A percentile compares a stretch with the other conserved stretches of the same genome.
These are phyloP conservation scores for Nebria brevicollis DNA, from an alignment of 2,888 invertebrate species.

Conservation along the genomic window DNA sequence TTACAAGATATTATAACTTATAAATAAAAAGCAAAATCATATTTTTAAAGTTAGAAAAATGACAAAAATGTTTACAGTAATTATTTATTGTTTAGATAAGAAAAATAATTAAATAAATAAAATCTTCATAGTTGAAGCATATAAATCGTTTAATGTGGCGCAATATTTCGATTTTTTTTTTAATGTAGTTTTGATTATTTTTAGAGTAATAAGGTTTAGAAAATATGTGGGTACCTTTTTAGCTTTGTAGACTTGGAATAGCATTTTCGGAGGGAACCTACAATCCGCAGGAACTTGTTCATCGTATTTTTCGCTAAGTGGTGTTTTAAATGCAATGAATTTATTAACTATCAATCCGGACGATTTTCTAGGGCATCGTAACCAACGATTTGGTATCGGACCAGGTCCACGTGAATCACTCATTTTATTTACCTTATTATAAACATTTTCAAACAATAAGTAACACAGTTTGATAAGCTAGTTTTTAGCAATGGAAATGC, in stretches of 20 bases:
- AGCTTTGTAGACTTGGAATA: slow-evolving; percentile 81
- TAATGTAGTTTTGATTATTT: background rate
- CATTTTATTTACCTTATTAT: slow-evolving; percentile 23
- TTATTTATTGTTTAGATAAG: background rate
- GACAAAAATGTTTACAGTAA: background rate
- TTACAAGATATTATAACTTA: background rate
- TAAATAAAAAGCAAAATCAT: background rate
- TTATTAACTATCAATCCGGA: slow-evolving; percentile 77
- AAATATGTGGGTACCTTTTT: slow-evolving; percentile 70
- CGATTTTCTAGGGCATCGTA: slow-evolving; percentile 87
- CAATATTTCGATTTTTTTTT: background rate
- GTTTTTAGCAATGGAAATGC: background rate
- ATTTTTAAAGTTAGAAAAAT: background rate
- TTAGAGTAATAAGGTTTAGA: background rate
- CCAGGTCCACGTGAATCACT: slow-evolving; percentile 63
- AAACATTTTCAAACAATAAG: background rate
- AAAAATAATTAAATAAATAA: background rate
- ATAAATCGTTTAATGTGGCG: background rate
- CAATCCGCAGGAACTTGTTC: slow-evolving; percentile 84
- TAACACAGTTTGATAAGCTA: background rate
- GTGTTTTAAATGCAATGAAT: slow-evolving; percentile 96
- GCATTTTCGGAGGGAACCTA: slow-evolving; percentile 88
- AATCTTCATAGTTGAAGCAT: slow-evolving; percentile 13
- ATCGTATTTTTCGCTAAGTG: slow-evolving; percentile 84
- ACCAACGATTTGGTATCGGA: slow-evolving; percentile 87